Base-by-base conservation (phyloP, 2,113 vertebrate species). In the Anhinga anhinga region DNA sequence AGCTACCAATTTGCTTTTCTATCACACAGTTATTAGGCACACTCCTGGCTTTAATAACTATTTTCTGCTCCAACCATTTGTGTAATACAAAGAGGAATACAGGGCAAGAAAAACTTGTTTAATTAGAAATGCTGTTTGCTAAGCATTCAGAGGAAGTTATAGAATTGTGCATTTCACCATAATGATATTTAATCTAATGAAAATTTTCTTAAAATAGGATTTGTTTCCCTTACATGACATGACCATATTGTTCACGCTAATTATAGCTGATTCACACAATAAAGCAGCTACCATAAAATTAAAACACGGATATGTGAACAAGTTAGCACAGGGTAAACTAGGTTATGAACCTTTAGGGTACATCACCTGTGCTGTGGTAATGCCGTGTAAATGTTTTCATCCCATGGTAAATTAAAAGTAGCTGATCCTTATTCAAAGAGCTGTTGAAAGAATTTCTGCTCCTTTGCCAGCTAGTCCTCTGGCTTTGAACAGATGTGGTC, bases 1-100 rank as follows among this genome's bases (percentile, higher is more conserved):
- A 95, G 81, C 95, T 94, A 97, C 95, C 94, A 96, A 77, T 97
- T 96, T 97, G 93, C 89, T 93, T 97, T 96, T 94, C 97, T 97
- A 55, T 96, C 96, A 82, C 84, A 82, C 53, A 94, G 73, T 95
- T 97, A 93, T 97, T 95, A 94, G 87, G 94, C 89, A 93, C 69
- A 36, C 74, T 93, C 71, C 94, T 96, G 95, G 93, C 86, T 97
- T 95, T 55, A 83, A 9, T 32, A 88, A 91, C 73, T 32, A 32
- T 82, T 94, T 95, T 93, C 91, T 94, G 71, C 87, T 96, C 89
- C 93, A 96, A 47, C 32, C 50, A 34, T 74, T 94, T 66, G 70
- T 79, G 44, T 20, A 94, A 90, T 36, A 29, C 40, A 53, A 80
- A 91, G 73, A 85, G 58, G 81, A 91, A 59, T 5, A 87, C 0